Conservation (phyloP, 2,113 vertebrate species). For the Egretta garzetta region DNA sequence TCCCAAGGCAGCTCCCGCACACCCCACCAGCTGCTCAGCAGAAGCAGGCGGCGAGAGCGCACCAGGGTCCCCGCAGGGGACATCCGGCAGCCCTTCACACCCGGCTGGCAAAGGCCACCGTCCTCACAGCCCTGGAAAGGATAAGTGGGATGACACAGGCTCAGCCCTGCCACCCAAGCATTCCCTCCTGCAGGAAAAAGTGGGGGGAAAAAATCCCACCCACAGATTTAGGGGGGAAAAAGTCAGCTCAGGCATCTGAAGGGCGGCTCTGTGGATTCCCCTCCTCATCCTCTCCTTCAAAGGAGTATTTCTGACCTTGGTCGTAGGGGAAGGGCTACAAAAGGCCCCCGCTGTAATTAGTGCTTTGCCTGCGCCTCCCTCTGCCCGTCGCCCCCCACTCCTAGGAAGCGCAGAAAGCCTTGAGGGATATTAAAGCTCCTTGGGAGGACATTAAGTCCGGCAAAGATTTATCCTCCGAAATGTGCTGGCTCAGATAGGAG, state of each 20-base stretch:
- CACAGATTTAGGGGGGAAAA: neutral
- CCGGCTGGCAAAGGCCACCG: neutral
- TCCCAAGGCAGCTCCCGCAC: neutral
- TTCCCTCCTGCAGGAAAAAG: neutral
- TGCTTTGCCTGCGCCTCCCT: neutral
- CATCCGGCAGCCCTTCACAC: neutral
- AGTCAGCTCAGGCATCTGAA: neutral
- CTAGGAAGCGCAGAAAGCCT: neutral
- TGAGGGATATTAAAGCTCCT: neutral
- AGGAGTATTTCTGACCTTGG: neutral
- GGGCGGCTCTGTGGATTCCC: neutral
- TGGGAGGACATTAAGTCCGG: neutral
- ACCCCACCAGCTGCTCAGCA: neutral
- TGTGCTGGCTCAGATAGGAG: neutral
- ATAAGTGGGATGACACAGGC: neutral
- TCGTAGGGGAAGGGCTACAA: neutral
- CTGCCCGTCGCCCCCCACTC: neutral
- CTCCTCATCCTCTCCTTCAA: neutral
- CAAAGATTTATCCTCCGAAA: neutral
- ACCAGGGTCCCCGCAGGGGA: neutral
- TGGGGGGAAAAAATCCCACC: neutral
- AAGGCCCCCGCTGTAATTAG: neutral
- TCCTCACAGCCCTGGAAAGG: neutral
- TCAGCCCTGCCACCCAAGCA: neutral
- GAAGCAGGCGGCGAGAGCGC: accelerated